These are phyloP conservation scores for Petrolisthes manimaculis DNA, from an alignment of 2,888 invertebrate genomes.

Conservation along the genomic window DNA sequence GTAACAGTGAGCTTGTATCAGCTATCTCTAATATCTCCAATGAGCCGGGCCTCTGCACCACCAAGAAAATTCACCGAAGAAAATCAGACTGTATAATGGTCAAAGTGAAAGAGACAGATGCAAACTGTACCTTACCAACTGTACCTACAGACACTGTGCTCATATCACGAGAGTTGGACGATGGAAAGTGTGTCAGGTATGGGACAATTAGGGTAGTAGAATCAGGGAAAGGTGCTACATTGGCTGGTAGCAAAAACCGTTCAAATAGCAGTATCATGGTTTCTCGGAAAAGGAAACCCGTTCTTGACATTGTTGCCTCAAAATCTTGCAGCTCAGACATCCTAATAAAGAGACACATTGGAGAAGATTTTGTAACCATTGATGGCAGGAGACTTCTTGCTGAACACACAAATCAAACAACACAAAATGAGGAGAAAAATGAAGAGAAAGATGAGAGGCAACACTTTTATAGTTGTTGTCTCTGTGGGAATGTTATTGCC, in stretches of 20 bases:
- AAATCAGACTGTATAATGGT: no score
- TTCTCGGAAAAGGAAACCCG: background rate
- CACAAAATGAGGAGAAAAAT: background rate
- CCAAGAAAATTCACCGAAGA: no score
- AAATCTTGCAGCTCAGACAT: background rate
- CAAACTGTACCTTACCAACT: background rate
- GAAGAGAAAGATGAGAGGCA: background rate
- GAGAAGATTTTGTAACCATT: background rate
- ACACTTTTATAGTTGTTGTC: background rate
- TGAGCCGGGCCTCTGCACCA: no score
- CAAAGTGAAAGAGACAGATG: no score
- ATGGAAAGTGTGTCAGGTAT: background rate
- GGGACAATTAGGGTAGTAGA: background rate
- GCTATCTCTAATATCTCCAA: no score
- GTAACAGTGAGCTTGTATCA: no score
- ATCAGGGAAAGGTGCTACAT: background rate
- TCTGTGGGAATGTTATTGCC: background rate
- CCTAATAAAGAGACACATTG: background rate
- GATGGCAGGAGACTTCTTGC: background rate
- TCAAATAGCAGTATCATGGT: background rate
- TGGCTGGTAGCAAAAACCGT: no score
- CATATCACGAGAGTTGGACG: conserved; percentile 1
- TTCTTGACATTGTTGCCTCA: background rate
- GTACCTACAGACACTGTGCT: background rate
- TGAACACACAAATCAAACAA: background rate